Conservation (phyloP, 1,140 invertebrate genomes). For the Orussus abietinus region DNA sequence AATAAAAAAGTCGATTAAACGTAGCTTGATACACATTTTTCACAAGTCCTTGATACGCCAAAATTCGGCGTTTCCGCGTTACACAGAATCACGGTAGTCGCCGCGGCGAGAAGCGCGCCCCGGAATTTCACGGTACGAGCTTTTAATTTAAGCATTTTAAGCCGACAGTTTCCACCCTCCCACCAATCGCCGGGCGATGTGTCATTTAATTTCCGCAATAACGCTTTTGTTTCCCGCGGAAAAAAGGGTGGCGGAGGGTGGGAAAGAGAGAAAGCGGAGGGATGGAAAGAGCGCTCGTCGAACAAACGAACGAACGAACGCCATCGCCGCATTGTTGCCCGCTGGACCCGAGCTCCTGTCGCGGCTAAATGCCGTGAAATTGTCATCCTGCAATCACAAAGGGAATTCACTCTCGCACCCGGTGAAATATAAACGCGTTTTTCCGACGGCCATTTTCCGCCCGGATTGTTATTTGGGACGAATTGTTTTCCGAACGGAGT, state of each 20-base stretch:
- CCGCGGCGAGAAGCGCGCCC: no score
- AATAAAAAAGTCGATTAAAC: no score
- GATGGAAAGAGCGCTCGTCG: slow-evolving; percentile 15
- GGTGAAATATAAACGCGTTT: slow-evolving; percentile 44
- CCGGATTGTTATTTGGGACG: slow-evolving; percentile 39
- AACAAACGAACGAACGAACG: neutral
- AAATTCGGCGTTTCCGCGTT: no score
- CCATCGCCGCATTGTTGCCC: slow-evolving; percentile 38
- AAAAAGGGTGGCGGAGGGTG: slow-evolving; percentile 25
- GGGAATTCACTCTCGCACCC: slow-evolving; percentile 41
- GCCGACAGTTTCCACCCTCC: slow-evolving; percentile 24
- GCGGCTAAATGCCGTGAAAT: slow-evolving; percentile 52
- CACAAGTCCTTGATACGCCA: no score
- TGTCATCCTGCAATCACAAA: slow-evolving; percentile 50
- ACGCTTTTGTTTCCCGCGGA: slow-evolving; percentile 48
- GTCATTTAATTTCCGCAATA: slow-evolving; percentile 52
- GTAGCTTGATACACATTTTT: no score
- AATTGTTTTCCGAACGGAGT: slow-evolving; percentile 25
- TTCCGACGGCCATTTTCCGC: slow-evolving; percentile 42
- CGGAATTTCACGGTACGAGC: no score
- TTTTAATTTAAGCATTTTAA: slow-evolving; percentile 15
- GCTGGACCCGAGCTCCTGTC: slow-evolving; percentile 32
- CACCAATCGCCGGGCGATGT: slow-evolving; percentile 18
- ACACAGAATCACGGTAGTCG: no score
- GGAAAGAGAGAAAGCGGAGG: slow-evolving; percentile 10